A percentile compares a stretch with the other conserved stretches of the same genome.
Conservation (phyloP, 2,888 invertebrate genomes). For the Pachymerium ferrugineum region DNA sequence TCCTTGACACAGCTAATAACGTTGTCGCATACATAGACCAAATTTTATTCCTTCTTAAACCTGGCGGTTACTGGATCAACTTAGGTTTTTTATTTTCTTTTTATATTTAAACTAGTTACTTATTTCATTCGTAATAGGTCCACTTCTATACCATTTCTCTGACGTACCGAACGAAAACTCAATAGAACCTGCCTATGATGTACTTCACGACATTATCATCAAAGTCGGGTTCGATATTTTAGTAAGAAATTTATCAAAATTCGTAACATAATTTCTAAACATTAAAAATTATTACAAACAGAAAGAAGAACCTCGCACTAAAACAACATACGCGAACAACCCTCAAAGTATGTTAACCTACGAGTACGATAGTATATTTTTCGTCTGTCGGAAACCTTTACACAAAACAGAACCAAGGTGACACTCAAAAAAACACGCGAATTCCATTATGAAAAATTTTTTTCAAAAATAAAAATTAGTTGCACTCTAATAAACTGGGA, state of each 20-base stretch:
- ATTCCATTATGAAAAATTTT: not conserved
- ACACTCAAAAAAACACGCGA: not conserved
- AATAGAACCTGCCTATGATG: constrained; percentile 88
- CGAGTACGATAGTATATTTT: constrained; percentile 85
- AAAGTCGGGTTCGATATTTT: constrained; percentile 63
- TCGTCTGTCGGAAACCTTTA: constrained; percentile 76
- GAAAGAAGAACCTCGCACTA: constrained; percentile 71
- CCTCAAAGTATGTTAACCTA: constrained; percentile 86
- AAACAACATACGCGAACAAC: constrained; percentile 88
- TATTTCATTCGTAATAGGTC: constrained; percentile 56
- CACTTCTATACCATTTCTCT: constrained; percentile 78
- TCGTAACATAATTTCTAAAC: too few species aligned
- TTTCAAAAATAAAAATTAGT: too few species aligned
- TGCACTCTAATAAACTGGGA: not conserved
- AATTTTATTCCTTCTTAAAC: constrained; percentile 80
- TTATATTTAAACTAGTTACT: too few species aligned
- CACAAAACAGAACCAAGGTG: not conserved
- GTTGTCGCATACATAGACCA: constrained; percentile 90
- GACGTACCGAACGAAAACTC: constrained; percentile 81
- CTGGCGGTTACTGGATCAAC: constrained; percentile 82
- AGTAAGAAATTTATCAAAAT: too few species aligned
- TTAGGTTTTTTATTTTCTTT: constrained; percentile 53
- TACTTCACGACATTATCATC: constrained; percentile 68
- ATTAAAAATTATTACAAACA: constrained; percentile 47
- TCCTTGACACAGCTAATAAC: constrained; percentile 97